phyloP scores from a whole-genome alignment of 2,797 vertebrate genomes.

The Tympanoctomys barrerae region DNA sequence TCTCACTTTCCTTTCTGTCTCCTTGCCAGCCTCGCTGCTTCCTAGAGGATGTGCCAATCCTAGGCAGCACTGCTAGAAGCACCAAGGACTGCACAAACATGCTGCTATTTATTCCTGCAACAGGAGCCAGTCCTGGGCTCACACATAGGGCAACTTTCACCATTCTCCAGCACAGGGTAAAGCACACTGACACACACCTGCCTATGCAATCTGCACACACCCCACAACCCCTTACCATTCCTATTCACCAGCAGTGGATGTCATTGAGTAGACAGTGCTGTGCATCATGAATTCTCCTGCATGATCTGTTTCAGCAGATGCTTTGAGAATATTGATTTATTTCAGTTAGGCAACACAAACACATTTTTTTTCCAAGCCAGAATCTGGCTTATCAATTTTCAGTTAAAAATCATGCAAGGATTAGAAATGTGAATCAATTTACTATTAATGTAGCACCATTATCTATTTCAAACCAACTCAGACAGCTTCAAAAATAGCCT shows the following conservation, averaged over 20 bases:
- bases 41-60: constrained; percentile 57
- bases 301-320: background rate
- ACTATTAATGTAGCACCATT: background rate
- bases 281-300: background rate
- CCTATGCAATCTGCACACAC: background rate
- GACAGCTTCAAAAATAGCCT: background rate
- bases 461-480: background rate
- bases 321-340: background rate
- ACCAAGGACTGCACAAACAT: background rate
- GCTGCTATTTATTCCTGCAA: background rate
- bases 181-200: background rate
- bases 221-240: background rate
- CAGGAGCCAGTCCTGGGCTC: background rate
- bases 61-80: background rate
- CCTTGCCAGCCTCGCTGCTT: constrained; percentile 6
- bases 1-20: constrained; percentile 55
- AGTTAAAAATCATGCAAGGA: background rate
- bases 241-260: background rate
- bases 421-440: background rate
- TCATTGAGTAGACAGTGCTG: background rate
- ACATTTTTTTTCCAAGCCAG: background rate
- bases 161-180: background rate
- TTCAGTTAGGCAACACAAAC: background rate
- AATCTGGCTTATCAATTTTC: background rate
- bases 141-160: background rate